Percentiles rank a stretch among this genome's conserved stretches.
Evolutionary conservation across 2,888 invertebrate species (phyloP).

Genomic region (Stomorhina lunata): DNA sequence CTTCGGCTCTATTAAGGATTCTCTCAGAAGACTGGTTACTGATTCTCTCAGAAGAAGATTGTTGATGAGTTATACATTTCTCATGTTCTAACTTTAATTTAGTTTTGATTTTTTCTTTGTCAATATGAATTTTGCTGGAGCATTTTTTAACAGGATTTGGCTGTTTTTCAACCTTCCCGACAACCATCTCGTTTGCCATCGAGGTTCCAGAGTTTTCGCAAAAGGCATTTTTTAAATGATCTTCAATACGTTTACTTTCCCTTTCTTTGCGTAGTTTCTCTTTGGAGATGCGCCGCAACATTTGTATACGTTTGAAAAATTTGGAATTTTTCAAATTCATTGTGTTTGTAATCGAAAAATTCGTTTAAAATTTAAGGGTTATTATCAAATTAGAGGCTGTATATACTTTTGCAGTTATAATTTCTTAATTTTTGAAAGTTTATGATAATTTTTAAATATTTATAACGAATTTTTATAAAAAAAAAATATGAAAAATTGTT

Average conservation of each 20-base stretch:
- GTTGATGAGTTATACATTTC: constrained; percentile 3
- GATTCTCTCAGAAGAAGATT: not conserved
- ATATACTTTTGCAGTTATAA: too few species aligned
- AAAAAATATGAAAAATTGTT: too few species aligned
- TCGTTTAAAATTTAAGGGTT: not conserved
- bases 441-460: too few species aligned
- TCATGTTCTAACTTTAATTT: not conserved
- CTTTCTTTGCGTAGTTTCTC: constrained; percentile 72
- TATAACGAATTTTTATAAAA: too few species aligned
- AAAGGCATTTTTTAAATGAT: constrained; percentile 58
- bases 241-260: constrained; percentile 59
- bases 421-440: too few species aligned
- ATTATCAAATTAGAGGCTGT: not conserved
- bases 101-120: not conserved
- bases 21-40: not conserved
- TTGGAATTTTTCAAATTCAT: constrained; percentile 77
- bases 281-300: constrained; percentile 73
- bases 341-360: too few species aligned
- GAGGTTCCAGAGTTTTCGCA: constrained; percentile 58
- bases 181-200: not conserved
- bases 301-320: constrained; percentile 76
- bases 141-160: not conserved
- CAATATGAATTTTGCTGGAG: constrained; percentile 44
- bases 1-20: not conserved
- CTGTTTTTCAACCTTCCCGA: not conserved